Evolutionary conservation across 2,797 vertebrate species (phyloP), one percentile per base, ranked within the genome.

Genomic region (Galaxias olidus): DNA sequence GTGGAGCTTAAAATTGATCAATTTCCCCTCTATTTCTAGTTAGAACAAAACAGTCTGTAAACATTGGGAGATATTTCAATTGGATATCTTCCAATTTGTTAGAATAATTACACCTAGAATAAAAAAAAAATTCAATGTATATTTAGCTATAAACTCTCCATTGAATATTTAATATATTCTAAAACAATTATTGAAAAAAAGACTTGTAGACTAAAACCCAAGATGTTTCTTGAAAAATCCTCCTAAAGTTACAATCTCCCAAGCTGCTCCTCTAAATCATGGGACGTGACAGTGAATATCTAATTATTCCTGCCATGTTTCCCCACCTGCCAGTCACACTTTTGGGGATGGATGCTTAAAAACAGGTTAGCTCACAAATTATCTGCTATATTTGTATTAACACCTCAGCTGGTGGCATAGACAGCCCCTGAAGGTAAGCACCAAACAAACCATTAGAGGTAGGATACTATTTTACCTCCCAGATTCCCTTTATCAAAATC

Each of bases 361-460:
- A 90, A 88, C 79, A 88, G 90, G 89, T 91, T 91, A 91, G 86
- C 87, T 89, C 85, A 90, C 87, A 92, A 91, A 93, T 91, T 11
- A 92, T 91, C 89, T 92, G 91, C 89, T 91, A 91, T 91, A 91
- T 92, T 93, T 91, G 90, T 90, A 91, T 92, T 92, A 92, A 91
- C 91, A 82, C 92, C 92, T 93, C 91, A 91, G 92, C 90, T 92
- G 92, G 90, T 88, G 90, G 88, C 88, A 85, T 81, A 88, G 85
- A 87, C 84, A 83, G 87, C 84, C 83, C 86, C 87, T 73, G 70
- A 89, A 89, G 85, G 87, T 80, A 89, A 57, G 8, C 74, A 86
- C 76, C 72, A 78, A 73, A 71, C 74, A 86, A 87, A 83, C 88
- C 85, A 91, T 88, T 87, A 91, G 85, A 86, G 80, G 79, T 82